phyloP scores from a whole-genome alignment of 2,888 invertebrate species.

The Neelides folsomi region DNA sequence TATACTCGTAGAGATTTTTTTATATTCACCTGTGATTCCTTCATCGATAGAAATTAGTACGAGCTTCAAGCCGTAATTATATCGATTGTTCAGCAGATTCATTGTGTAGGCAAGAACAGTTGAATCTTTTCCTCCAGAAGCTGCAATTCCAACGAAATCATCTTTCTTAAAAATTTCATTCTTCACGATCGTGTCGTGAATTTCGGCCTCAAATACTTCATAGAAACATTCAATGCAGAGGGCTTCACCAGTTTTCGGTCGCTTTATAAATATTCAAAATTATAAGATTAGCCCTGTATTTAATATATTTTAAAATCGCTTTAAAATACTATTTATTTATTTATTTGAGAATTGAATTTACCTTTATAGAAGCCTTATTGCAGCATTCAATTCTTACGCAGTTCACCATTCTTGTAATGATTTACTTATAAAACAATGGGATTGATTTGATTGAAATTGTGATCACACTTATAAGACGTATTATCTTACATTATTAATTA shows the following conservation, averaged over 20 bases:
- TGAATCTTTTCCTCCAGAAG: slow-evolving; percentile 90
- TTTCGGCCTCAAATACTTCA: slow-evolving; percentile 82
- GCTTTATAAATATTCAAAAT: slow-evolving; percentile 45
- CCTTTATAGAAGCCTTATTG: too few species aligned
- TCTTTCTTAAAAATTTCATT: slow-evolving; percentile 68
- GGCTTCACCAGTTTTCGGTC: slow-evolving; percentile 80
- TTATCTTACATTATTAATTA: too few species aligned
- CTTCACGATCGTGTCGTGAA: slow-evolving; percentile 76
- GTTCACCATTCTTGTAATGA: too few species aligned
- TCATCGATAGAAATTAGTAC: slow-evolving; percentile 93
- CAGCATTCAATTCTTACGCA: too few species aligned
- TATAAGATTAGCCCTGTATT: neutral
- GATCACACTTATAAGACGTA: too few species aligned
- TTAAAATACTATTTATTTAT: neutral
- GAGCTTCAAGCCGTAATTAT: slow-evolving; percentile 79
- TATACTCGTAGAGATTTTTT: neutral
- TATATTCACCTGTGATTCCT: slow-evolving; percentile 67
- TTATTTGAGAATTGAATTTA: too few species aligned
- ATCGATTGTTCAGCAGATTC: slow-evolving; percentile 75
- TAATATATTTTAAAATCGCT: neutral
- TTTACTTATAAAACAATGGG: too few species aligned
- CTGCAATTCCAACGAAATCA: slow-evolving; percentile 80
- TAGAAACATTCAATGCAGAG: slow-evolving; percentile 92
- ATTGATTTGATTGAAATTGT: too few species aligned
- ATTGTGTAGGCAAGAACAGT: slow-evolving; percentile 91